Conservation (phyloP, 1,140 invertebrate species). For the Pachyrhynchus sulphureomaculatus region DNA sequence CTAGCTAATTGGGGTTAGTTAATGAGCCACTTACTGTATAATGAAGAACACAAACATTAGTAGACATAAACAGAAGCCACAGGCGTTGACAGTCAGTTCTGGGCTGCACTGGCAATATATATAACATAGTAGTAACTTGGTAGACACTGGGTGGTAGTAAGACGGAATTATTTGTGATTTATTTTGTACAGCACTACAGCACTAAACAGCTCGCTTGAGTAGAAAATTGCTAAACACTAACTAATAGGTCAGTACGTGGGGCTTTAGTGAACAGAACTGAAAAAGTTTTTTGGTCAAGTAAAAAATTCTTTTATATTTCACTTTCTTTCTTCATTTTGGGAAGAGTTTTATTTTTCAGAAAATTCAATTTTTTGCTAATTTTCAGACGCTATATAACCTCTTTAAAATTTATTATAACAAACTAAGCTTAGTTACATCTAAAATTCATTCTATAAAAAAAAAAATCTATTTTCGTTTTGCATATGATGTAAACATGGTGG, state of each 20-base stretch:
- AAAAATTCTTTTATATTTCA: too few relatives aligned
- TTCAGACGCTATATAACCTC: too few relatives aligned
- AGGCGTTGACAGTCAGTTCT: constrained; percentile 35
- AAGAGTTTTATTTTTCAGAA: too few relatives aligned
- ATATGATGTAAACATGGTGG: too few relatives aligned
- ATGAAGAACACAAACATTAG: constrained; percentile 49
- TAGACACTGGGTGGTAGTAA: constrained; percentile 43
- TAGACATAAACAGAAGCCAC: constrained; percentile 50
- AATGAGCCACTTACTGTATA: constrained; percentile 48
- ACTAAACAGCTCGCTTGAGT: constrained; percentile 37
- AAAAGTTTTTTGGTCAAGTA: neutral
- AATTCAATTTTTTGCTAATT: too few relatives aligned
- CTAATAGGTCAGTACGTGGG: constrained; percentile 21
- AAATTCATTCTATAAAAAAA: too few relatives aligned
- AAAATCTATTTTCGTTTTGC: too few relatives aligned
- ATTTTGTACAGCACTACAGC: constrained; percentile 38
- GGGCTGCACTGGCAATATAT: constrained; percentile 23
- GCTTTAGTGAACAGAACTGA: constrained; percentile 15
- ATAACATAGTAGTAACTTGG: constrained; percentile 36
- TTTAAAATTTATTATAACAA: too few relatives aligned
- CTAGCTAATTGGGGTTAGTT: constrained; percentile 37
- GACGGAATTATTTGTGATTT: constrained; percentile 28
- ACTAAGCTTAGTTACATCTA: too few relatives aligned
- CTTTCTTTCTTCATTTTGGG: too few relatives aligned
- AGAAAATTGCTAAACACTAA: constrained; percentile 25